Conservation (phyloP, 2,888 invertebrate genomes). For the Callosobruchus maculatus region DNA sequence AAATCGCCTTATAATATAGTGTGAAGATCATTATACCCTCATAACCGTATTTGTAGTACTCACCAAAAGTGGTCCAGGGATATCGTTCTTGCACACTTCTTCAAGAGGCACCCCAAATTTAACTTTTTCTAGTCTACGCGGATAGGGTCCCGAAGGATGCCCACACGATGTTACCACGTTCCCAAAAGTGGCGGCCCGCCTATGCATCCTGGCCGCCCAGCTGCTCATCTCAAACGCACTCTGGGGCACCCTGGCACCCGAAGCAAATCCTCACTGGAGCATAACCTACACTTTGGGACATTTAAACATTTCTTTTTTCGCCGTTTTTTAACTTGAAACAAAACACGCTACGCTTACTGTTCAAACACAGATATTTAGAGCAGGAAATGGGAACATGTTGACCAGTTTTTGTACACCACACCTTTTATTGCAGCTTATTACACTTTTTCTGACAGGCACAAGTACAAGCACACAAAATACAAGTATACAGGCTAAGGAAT, state of each 20-base stretch:
- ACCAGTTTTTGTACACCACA: neutral
- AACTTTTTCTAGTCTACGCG: conserved; percentile 84
- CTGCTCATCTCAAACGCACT: conserved; percentile 67
- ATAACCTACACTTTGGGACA: conserved; percentile 39
- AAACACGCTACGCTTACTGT: neutral
- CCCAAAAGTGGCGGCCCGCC: conserved; percentile 85
- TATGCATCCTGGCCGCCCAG: conserved; percentile 90
- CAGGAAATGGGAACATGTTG: neutral
- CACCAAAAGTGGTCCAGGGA: conserved; percentile 88
- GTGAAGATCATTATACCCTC: no score
- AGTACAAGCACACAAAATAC: neutral
- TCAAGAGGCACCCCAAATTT: conserved; percentile 90
- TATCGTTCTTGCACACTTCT: conserved; percentile 92
- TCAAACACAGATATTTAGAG: neutral
- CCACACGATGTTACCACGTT: conserved; percentile 90
- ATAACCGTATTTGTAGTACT: conserved; percentile 45
- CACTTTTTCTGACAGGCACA: neutral
- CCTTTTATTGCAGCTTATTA: neutral
- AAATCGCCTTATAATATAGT: no score
- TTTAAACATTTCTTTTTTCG: conserved; percentile 8
- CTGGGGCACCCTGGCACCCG: conserved; percentile 12
- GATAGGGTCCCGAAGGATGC: conserved; percentile 79
- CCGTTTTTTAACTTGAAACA: neutral
- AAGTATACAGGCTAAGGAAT: neutral
- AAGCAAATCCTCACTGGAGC: conserved; percentile 33